Evolutionary conservation across 2,113 vertebrate species (phyloP).

Genomic region (Varanus salvator): DNA sequence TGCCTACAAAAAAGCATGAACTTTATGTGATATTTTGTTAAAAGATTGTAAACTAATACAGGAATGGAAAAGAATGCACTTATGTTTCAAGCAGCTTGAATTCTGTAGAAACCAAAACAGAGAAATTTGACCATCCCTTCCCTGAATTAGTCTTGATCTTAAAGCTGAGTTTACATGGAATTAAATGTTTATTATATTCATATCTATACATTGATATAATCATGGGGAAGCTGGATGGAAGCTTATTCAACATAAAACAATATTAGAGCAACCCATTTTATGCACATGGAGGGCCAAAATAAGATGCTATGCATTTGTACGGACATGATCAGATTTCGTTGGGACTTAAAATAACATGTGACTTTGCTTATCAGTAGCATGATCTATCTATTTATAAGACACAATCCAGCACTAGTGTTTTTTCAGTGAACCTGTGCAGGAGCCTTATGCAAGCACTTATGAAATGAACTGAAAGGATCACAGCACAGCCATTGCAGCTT

Average conservation of each 20-base stretch:
- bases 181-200: neutral
- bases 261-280: neutral
- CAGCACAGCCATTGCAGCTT: neutral
- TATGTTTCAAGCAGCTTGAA: too few species aligned
- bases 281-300: rapidly evolving
- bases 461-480: neutral
- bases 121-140: too few species aligned
- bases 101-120: too few species aligned
- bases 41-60: neutral
- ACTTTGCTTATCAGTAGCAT: neutral
- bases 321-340: neutral
- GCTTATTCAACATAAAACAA: neutral
- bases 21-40: too few species aligned
- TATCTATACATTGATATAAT: neutral
- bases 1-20: too few species aligned
- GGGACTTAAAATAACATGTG: constrained; percentile 29
- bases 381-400: constrained; percentile 38
- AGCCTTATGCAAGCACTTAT: neutral
- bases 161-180: neutral
- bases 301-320: neutral
- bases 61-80: neutral
- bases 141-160: neutral
- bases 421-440: neutral
- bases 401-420: neutral
- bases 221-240: neutral